These are phyloP conservation scores for Crocidura indochinensis DNA, from an alignment of 2,797 vertebrate species.

Conservation along the genomic window DNA sequence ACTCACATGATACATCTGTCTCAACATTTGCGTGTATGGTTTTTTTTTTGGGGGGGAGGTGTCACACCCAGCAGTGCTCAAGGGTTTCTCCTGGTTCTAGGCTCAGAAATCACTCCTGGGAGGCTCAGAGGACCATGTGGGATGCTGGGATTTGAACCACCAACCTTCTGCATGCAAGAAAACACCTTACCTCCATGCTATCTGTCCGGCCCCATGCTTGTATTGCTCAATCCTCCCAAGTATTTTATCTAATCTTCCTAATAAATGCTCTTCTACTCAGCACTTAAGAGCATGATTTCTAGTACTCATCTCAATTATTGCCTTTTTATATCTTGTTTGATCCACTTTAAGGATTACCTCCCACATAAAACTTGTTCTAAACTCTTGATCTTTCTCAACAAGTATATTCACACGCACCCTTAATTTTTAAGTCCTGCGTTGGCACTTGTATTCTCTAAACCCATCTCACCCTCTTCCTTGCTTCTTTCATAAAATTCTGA, in stretches of 20 bases:
- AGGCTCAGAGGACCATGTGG: no score
- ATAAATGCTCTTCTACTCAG: slow-evolving; percentile 5
- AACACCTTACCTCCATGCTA: no score
- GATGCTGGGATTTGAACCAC: no score
- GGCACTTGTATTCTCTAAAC: neutral
- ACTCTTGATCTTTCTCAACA: slow-evolving; percentile 35
- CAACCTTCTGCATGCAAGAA: no score
- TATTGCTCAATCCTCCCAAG: neutral
- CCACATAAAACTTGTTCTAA: slow-evolving; percentile 48
- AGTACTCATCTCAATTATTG: slow-evolving; percentile 44
- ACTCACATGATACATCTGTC: neutral
- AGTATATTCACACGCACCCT: neutral
- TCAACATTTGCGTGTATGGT: neutral
- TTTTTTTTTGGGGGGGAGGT: no score
- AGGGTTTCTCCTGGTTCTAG: no score
- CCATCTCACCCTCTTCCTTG: neutral
- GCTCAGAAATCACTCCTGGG: no score
- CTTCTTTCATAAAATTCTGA: neutral
- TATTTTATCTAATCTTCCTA: neutral
- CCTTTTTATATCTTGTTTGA: slow-evolving; percentile 48
- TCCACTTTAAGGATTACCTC: slow-evolving; percentile 26
- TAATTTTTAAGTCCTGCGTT: no score
- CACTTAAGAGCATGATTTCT: neutral
- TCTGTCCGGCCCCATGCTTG: no score
- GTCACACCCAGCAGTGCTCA: no score